Percentiles rank a stretch among this genome's conserved stretches.
Evolutionary conservation across 2,888 invertebrate genomes (phyloP).

Genomic region (Griposia aprilina): DNA sequence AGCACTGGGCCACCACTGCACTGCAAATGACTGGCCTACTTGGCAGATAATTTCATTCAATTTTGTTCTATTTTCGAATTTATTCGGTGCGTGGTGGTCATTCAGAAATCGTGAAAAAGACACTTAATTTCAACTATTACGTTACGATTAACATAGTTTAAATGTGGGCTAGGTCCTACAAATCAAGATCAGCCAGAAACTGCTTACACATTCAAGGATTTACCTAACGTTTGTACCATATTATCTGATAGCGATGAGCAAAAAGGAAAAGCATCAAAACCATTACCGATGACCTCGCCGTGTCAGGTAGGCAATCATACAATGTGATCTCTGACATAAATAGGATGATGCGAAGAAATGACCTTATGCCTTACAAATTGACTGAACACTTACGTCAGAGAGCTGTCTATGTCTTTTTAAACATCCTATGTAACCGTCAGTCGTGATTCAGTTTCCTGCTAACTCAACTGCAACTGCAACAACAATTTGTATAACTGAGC

Average conservation of each 20-base stretch:
- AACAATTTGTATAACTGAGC: too few species aligned
- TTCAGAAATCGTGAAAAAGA: neutral
- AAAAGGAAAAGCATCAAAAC: slow-evolving; percentile 37
- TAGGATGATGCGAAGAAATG: slow-evolving; percentile 41
- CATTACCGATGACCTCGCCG: slow-evolving; percentile 41
- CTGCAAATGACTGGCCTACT: neutral
- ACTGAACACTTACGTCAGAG: slow-evolving; percentile 20
- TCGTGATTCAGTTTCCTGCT: neutral
- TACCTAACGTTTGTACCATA: neutral
- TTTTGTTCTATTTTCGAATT: neutral
- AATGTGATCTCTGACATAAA: slow-evolving; percentile 50
- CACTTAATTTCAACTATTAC: neutral
- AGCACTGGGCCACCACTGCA: too few species aligned
- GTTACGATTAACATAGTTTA: neutral
- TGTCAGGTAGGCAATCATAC: slow-evolving; percentile 40
- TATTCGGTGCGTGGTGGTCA: neutral
- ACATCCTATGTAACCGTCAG: neutral
- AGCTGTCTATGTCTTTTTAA: neutral
- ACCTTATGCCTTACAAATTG: slow-evolving; percentile 38
- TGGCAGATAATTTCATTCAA: neutral
- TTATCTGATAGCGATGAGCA: slow-evolving; percentile 1
- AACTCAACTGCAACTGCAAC: too few species aligned
- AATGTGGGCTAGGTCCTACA: neutral
- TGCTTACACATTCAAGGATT: neutral
- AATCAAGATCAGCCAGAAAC: neutral